phyloP scores from a whole-genome alignment of 2,888 invertebrate genomes.

The Ephialtes manifestator region DNA sequence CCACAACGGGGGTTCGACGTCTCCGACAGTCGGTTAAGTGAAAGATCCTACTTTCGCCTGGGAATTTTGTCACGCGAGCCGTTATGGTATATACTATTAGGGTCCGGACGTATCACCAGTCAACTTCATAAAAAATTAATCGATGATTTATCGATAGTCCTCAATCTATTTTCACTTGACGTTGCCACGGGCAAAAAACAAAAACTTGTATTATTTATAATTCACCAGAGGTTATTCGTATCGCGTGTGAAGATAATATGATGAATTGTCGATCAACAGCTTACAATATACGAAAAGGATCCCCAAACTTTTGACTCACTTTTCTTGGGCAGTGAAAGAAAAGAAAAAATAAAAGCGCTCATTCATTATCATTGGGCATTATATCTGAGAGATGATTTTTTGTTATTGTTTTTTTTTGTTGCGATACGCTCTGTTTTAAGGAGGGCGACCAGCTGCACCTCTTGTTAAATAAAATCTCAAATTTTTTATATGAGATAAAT shows the following conservation, averaged over 20 bases:
- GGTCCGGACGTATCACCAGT: conserved; percentile 3
- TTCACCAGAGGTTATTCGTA: background rate
- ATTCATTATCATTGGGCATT: no score
- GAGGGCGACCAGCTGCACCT: no score
- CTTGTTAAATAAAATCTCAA: no score
- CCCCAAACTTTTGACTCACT: background rate
- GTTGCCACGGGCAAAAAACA: background rate
- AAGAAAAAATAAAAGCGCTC: background rate
- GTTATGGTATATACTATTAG: conserved; percentile 48
- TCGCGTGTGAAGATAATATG: background rate
- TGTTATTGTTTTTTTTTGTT: no score
- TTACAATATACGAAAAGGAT: background rate
- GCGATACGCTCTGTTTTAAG: no score
- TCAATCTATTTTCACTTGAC: background rate
- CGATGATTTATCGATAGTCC: conserved; percentile 35
- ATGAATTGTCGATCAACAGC: background rate
- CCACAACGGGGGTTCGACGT: conserved; percentile 64
- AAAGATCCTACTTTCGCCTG: conserved; percentile 63
- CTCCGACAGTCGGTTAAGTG: conserved; percentile 68
- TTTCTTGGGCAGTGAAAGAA: background rate
- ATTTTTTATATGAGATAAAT: no score
- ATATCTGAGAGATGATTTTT: no score
- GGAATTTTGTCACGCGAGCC: conserved; percentile 43
- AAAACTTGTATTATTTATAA: background rate
- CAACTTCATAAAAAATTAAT: conserved; percentile 11